Evolutionary conservation across 2,888 invertebrate species (phyloP).

Genomic region (Agriopis leucophaearia): DNA sequence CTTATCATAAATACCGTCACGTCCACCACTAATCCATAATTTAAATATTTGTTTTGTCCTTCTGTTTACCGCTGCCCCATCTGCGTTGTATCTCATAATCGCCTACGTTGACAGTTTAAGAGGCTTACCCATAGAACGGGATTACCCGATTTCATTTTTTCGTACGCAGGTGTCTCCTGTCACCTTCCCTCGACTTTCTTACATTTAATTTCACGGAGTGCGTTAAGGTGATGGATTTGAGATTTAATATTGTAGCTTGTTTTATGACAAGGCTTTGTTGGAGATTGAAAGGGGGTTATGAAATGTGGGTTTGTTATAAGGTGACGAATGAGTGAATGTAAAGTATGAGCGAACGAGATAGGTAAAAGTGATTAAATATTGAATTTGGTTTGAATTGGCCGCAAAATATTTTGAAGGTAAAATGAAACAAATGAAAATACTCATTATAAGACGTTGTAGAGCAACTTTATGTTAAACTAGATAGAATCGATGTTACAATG

Average conservation of each 20-base stretch:
- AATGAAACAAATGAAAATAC: not conserved
- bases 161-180: conserved; percentile 57
- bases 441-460: not conserved
- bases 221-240: conserved; percentile 56
- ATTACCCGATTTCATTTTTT: conserved; percentile 69
- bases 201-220: conserved; percentile 59
- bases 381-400: not conserved
- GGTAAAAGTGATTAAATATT: not conserved
- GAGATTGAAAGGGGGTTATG: conserved; percentile 3
- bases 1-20: conserved; percentile 21
- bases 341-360: too few relatives aligned
- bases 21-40: conserved; percentile 40
- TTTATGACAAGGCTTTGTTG: conserved; percentile 42
- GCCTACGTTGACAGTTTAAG: conserved; percentile 68
- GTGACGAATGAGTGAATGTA: not conserved
- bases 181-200: conserved; percentile 57
- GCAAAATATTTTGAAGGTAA: not conserved
- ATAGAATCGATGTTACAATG: too few relatives aligned
- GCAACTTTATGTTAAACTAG: not conserved
- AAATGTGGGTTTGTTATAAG: conserved; percentile 30
- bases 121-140: conserved; percentile 58
- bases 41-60: conserved; percentile 41
- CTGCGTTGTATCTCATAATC: conserved; percentile 64
- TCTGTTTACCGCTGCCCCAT: conserved; percentile 46
- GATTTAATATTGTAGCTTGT: conserved; percentile 51